A percentile compares a stretch with the other conserved stretches of the same genome.
Evolutionary conservation across 1,140 invertebrate species (phyloP).

Genomic region (Oscheius sp.): DNA sequence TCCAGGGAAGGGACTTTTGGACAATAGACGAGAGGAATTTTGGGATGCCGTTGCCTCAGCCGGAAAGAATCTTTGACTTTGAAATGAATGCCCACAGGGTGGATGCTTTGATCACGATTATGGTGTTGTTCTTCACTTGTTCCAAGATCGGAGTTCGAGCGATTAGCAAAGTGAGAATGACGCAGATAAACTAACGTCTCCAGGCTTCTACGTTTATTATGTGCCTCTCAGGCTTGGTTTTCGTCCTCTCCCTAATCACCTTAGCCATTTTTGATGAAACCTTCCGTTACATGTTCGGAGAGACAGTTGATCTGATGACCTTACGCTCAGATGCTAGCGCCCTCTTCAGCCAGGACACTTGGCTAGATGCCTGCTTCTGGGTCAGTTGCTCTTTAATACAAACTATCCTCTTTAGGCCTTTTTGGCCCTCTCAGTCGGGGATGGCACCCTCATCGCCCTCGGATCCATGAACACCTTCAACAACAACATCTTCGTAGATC

Average conservation of each 20-base stretch:
- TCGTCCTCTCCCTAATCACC: no score
- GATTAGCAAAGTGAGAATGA: background rate
- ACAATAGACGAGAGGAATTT: background rate
- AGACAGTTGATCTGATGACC: no score
- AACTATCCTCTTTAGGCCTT: no score
- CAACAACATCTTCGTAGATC: background rate
- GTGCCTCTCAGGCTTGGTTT: no score
- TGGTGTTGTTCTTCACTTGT: background rate
- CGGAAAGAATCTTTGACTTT: background rate
- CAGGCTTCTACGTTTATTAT: no score
- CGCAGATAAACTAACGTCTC: no score
- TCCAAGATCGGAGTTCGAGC: background rate
- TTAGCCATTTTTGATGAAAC: no score
- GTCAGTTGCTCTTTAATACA: no score
- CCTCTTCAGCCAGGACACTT: no score
- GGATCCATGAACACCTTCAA: background rate
- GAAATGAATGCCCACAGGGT: background rate
- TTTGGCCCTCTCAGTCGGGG: background rate
- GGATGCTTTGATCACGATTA: background rate
- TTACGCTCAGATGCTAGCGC: no score
- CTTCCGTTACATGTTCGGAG: no score
- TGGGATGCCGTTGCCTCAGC: background rate
- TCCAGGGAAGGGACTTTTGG: background rate
- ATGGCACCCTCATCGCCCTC: background rate
- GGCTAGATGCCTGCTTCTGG: no score